These are phyloP conservation scores for Drosophila elegans DNA, from an alignment of 1,140 invertebrate species.

Conservation along the genomic window DNA sequence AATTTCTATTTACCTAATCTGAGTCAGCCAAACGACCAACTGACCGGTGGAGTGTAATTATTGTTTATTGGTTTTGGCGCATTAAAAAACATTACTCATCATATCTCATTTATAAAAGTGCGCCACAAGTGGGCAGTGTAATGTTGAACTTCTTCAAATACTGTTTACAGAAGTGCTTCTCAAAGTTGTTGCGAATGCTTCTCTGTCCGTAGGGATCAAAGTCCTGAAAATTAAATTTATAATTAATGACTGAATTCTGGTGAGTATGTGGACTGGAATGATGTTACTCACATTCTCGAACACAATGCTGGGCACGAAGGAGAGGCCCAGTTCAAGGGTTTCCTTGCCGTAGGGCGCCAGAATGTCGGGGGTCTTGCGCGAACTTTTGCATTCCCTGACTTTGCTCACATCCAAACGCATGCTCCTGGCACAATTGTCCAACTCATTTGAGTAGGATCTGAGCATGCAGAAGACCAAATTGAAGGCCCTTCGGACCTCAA, in stretches of 20 bases:
- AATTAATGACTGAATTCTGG: neutral
- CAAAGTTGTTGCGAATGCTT: conserved; percentile 73
- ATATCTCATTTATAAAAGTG: neutral
- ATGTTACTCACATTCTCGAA: conserved; percentile 65
- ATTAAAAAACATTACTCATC: conserved; percentile 28
- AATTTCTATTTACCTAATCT: conserved; percentile 12
- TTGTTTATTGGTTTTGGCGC: conserved; percentile 33
- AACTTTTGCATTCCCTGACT: conserved; percentile 58
- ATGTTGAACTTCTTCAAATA: conserved; percentile 62
- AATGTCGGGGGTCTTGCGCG: conserved; percentile 60
- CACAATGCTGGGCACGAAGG: conserved; percentile 78
- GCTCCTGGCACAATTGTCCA: conserved; percentile 57
- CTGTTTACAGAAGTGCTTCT: conserved; percentile 56
- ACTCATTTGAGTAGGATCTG: conserved; percentile 45
- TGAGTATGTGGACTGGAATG: too few species aligned
- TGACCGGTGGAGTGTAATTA: conserved; percentile 17
- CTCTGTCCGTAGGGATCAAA: conserved; percentile 68
- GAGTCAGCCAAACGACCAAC: conserved; percentile 25
- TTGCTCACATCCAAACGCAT: conserved; percentile 54
- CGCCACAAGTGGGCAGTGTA: conserved; percentile 50
- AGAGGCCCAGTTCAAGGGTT: conserved; percentile 61
- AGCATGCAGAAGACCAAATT: conserved; percentile 74
- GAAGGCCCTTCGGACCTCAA: conserved; percentile 49
- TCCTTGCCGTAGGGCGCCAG: conserved; percentile 66
- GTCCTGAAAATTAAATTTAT: conserved; percentile 24